Evolutionary conservation across 1,140 invertebrate species (phyloP).

Genomic region (Drosophila pseudoobscura): DNA sequence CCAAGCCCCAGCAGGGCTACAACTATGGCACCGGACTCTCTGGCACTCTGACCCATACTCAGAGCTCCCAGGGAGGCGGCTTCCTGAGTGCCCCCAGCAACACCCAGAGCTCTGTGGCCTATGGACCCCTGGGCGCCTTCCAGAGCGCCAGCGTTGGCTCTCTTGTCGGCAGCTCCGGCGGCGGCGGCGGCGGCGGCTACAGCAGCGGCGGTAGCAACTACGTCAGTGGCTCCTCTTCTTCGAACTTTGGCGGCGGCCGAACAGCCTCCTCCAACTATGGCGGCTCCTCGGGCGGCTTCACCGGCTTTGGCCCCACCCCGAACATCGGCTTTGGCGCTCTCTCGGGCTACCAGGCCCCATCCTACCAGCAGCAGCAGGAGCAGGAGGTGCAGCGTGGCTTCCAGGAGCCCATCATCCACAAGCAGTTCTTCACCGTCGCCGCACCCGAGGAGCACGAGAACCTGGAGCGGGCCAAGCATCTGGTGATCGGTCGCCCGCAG

Average conservation of each 20-base stretch:
- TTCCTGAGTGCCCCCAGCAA: constrained; percentile 53
- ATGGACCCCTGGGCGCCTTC: constrained; percentile 65
- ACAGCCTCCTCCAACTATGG: constrained; percentile 7
- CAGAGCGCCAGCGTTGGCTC: constrained; percentile 68
- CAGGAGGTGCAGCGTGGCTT: constrained; percentile 60
- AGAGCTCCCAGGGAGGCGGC: background rate
- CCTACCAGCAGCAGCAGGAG: constrained; percentile 68
- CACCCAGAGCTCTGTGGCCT: constrained; percentile 49
- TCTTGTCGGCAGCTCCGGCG: constrained; percentile 34
- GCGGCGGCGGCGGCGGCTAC: constrained; percentile 19
- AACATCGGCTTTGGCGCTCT: constrained; percentile 63
- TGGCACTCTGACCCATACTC: constrained; percentile 32
- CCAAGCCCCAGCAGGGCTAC: constrained; percentile 78
- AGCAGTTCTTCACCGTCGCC: constrained; percentile 77
- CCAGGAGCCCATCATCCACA: constrained; percentile 72
- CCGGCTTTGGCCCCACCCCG: constrained; percentile 57
- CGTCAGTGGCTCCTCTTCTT: constrained; percentile 7
- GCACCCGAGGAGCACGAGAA: constrained; percentile 77
- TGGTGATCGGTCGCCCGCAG: constrained; percentile 85
- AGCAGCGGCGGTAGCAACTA: constrained; percentile 2
- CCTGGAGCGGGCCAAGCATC: constrained; percentile 68
- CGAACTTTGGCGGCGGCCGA: background rate
- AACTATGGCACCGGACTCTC: constrained; percentile 75
- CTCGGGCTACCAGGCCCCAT: constrained; percentile 64
- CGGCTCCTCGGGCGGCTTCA: constrained; percentile 17